phyloP scores from a whole-genome alignment of 2,888 invertebrate species.

The Sphinx pinastri region DNA sequence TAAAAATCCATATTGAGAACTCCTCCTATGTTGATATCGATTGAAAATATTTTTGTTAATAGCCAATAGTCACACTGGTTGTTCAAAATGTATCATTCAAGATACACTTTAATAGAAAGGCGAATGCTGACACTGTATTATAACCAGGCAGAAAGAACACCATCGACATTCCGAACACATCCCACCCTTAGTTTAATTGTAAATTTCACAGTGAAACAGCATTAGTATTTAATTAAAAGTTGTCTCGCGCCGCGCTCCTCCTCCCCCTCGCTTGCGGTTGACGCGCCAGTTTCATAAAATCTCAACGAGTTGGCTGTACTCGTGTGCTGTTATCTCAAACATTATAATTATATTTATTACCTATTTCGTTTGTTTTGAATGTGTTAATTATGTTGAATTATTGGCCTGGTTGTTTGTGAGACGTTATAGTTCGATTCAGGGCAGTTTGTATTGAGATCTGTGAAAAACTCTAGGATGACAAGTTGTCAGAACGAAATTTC shows the following conservation, averaged over 20 bases:
- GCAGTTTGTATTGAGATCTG: too few species aligned
- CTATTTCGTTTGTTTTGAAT: background rate
- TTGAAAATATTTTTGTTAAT: too few species aligned
- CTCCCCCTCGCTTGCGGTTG: slow-evolving; percentile 52
- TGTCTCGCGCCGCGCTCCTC: slow-evolving; percentile 54
- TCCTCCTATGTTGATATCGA: too few species aligned
- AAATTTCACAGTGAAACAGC: slow-evolving; percentile 68
- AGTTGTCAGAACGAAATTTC: too few species aligned
- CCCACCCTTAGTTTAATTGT: slow-evolving; percentile 62
- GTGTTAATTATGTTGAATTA: background rate
- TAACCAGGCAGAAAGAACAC: background rate
- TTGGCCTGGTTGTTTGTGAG: too few species aligned
- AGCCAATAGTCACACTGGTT: too few species aligned
- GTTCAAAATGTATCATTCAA: too few species aligned
- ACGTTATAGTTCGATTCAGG: too few species aligned
- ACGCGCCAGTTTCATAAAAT: slow-evolving; percentile 58
- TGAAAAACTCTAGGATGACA: too few species aligned
- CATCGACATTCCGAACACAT: slow-evolving; percentile 42
- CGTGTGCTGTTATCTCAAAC: slow-evolving; percentile 34
- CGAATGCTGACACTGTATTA: too few species aligned
- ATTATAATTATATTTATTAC: slow-evolving; percentile 30
- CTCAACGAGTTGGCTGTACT: slow-evolving; percentile 33
- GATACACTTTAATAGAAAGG: too few species aligned
- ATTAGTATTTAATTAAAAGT: slow-evolving; percentile 81
- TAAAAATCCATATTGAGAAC: too few species aligned